Base-by-base conservation (phyloP, 2,113 vertebrate species). In the Odocoileus virginianus region DNA sequence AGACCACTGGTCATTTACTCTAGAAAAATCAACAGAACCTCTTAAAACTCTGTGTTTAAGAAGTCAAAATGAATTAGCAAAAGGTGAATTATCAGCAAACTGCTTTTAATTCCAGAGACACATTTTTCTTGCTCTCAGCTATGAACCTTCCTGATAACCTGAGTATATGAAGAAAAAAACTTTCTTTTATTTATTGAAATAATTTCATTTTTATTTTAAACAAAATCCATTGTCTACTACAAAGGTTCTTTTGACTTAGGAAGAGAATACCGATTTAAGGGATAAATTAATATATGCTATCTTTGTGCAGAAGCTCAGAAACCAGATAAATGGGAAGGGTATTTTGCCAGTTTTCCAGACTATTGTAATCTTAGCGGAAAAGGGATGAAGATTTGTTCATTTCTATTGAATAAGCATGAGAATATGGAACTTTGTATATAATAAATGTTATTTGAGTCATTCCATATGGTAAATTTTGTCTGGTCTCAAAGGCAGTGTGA, bases 141-240 rank as follows among this genome's bases (percentile, higher is more conserved):
- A 14, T 19, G 92, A 85, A 87, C 0, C 30, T 82, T 40, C 45
- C 30, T 47, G 25, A 94, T 76, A 97, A 95, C 21, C n/a, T 58
- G 8, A 88, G 50, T 55, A n/a, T 67, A 16, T 78, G 13, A 27
- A 74, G 47, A 36, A 74, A 96, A 57, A 55, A 11, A 17, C 9
- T 30, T 45, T 52, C n/a, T 87, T 74, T 64, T 19, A 91, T 64
- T 94, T 87, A 40, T 87, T 96, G 27, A 96, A 92, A 27, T 87
- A 85, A 86, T 79, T 87, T 13, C 28, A 64, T 92, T 81, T 89
- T 88, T 79, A 89, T 94, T 94, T 95, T 94, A 96, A 97, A 28
- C 8, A 84, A 96, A 91, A 76, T 3, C 2, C 10, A 58, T 82
- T 96, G n/a, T 76, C 16, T 97, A 16, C 15, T 85, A 50, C 5